Evolutionary conservation across 2,888 invertebrate species (phyloP), one percentile per base, ranked within the genome.

Genomic region (Trissonchulus latispiculum): DNA sequence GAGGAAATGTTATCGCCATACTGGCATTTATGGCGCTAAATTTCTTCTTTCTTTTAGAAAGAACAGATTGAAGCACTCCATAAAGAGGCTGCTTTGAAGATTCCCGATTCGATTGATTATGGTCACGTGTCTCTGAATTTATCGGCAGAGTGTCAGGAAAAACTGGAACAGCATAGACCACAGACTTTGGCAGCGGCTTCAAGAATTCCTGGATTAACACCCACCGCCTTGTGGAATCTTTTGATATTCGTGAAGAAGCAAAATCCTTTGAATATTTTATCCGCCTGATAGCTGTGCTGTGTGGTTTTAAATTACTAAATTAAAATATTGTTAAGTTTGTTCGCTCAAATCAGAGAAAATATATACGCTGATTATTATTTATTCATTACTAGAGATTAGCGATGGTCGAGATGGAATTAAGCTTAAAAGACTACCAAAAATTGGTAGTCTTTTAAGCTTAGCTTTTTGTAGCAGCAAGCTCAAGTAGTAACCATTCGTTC

Each of bases 161-260:
- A 81, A 71, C 69, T 82, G 72, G 77, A 78, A 18, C 36, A 74
- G 69, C 72, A 75, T n/a, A 77, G 79, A 32, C 82, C 82, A 1
- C 75, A 75, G 28, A 82, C 79, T 64, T 75, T 82, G 0, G 82
- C 80, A 0, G 82, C 82, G 1, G 83, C 82, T 18, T 78, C 80
- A 48, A 70, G 75, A 36, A 77, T 76, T 29, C 73, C 76, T 2
- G 76, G 76, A n/a, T 68, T 76, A 1, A 76, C 75, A 2, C 77
- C 77, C 15, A 62, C 73, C 15, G 72, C 73, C 2, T 67, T 76
- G 48, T 8, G 8, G 48, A 48, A 48, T 15, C 23, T 48, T 15
- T 48, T 48, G 48, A 8, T 15, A 8, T 48, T 48, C 23, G 8
- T 48, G 48, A 48, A 48, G 48, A 8, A 23, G 23, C 23, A 48